Evolutionary conservation across 1,140 invertebrate species (phyloP).

Genomic region (Geopemphigus sp.): DNA sequence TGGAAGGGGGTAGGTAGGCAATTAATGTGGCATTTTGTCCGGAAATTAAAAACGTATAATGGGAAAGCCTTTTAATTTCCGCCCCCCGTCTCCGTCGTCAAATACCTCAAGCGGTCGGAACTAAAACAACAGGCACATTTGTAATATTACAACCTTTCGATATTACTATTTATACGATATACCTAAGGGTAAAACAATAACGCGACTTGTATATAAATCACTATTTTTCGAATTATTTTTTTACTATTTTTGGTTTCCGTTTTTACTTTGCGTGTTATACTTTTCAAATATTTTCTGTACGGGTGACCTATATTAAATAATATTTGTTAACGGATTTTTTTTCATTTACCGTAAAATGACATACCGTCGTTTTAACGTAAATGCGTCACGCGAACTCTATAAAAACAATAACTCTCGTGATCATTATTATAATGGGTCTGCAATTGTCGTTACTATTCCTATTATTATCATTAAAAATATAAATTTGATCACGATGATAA

Average conservation of each 20-base stretch:
- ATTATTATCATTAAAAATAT: too few relatives aligned
- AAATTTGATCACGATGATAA: too few relatives aligned
- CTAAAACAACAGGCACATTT: slow-evolving; percentile 32
- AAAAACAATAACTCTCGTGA: too few relatives aligned
- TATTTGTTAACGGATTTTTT: too few relatives aligned
- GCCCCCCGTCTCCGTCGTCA: not conserved
- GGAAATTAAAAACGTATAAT: slow-evolving; percentile 48
- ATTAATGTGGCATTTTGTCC: slow-evolving; percentile 46
- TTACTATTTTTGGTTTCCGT: not conserved
- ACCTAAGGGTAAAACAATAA: not conserved
- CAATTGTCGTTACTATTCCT: too few relatives aligned
- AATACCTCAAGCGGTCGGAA: slow-evolving; percentile 8
- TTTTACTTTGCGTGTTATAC: not conserved
- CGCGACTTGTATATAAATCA: not conserved
- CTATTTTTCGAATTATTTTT: not conserved
- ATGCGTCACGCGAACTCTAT: too few relatives aligned
- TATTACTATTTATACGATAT: not conserved
- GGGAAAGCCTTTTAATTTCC: slow-evolving; percentile 32
- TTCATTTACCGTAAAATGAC: too few relatives aligned
- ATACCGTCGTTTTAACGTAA: too few relatives aligned
- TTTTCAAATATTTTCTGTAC: not conserved
- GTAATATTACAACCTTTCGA: slow-evolving; percentile 16
- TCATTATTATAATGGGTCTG: too few relatives aligned
- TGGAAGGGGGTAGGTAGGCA: not conserved
- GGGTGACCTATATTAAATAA: too few relatives aligned